phyloP scores from a whole-genome alignment of 1,140 invertebrate species.

The Daktulosphaira vitifoliae region DNA sequence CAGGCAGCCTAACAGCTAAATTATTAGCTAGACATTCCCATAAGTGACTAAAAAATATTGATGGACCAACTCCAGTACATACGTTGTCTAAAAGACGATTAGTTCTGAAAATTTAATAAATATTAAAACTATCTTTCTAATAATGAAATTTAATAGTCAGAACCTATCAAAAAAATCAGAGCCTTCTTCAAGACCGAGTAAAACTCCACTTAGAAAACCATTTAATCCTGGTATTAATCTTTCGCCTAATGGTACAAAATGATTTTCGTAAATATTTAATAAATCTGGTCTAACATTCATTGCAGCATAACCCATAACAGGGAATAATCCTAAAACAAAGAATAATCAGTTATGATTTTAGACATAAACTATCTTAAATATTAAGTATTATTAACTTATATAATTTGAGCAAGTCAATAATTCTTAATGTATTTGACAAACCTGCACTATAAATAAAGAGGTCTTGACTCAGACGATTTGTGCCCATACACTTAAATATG shows the following conservation, averaged over 20 bases:
- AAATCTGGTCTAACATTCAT: conserved; percentile 81
- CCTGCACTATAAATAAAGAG: conserved; percentile 78
- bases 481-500: conserved; percentile 85
- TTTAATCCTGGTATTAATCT: conserved; percentile 73
- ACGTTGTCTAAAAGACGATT: conserved; percentile 69
- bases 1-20: conserved; percentile 73
- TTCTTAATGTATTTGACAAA: conserved; percentile 41
- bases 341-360: conserved; percentile 15
- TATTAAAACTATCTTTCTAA: not conserved
- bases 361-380: too few relatives aligned
- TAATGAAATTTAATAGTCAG: conserved; percentile 14
- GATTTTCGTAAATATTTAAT: conserved; percentile 81
- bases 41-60: conserved; percentile 77
- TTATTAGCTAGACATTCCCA: conserved; percentile 82
- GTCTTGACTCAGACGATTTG: conserved; percentile 70
- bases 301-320: conserved; percentile 77
- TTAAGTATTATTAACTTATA: too few relatives aligned
- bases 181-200: conserved; percentile 83
- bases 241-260: conserved; percentile 77
- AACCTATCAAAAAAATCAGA: conserved; percentile 81
- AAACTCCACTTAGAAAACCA: conserved; percentile 74
- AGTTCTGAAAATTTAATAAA: conserved; percentile 49
- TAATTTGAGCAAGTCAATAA: too few relatives aligned
- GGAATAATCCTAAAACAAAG: conserved; percentile 66
- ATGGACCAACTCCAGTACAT: conserved; percentile 66